Conservation (phyloP, 2,888 invertebrate species). For the Emmelina monodactyla region DNA sequence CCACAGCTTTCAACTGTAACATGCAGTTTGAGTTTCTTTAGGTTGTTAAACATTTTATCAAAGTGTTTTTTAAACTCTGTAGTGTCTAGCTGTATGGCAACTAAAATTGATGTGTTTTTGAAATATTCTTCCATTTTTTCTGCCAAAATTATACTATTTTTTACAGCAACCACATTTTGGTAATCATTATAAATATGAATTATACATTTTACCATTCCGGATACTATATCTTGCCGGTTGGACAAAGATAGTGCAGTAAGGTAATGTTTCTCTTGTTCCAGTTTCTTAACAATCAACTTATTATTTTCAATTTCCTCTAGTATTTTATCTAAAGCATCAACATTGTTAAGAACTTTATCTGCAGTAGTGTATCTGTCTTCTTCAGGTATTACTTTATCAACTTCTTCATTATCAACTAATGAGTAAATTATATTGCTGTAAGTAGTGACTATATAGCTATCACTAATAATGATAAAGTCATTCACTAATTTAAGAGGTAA, state of each 20-base stretch:
- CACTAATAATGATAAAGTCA: constrained; percentile 30
- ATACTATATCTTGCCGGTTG: constrained; percentile 38
- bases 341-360: constrained; percentile 29
- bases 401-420: too few species aligned
- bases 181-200: constrained; percentile 34
- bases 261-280: constrained; percentile 31
- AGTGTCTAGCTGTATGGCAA: neutral
- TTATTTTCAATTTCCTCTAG: constrained; percentile 31
- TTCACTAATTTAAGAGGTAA: constrained; percentile 33
- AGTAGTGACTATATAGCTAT: constrained; percentile 40
- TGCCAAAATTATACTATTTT: constrained; percentile 25
- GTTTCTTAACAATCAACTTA: constrained; percentile 24
- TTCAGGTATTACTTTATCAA: too few species aligned
- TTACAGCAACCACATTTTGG: constrained; percentile 28
- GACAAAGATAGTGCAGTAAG: constrained; percentile 38
- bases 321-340: constrained; percentile 31
- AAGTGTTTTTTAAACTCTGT: neutral
- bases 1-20: constrained; percentile 22
- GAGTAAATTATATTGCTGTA: too few species aligned
- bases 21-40: constrained; percentile 22
- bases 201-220: constrained; percentile 25
- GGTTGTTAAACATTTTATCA: neutral
- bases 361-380: constrained; percentile 27
- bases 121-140: constrained; percentile 34
- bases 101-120: constrained; percentile 19